Evolutionary conservation across 2,113 vertebrate genomes (phyloP).

Genomic region (Eulemur rufifrons): DNA sequence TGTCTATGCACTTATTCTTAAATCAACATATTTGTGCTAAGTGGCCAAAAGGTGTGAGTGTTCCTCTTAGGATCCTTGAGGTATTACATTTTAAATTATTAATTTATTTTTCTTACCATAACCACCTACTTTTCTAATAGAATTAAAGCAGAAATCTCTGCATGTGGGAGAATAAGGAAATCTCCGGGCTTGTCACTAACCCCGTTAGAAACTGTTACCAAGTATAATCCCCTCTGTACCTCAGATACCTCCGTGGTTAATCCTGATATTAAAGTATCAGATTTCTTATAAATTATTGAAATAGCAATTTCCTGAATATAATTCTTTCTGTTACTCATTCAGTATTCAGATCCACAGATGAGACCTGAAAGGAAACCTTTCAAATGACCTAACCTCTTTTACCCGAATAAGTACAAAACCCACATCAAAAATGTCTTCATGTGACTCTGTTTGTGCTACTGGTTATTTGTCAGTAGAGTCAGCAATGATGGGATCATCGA

Average conservation of each 20-base stretch:
- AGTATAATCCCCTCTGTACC: background rate
- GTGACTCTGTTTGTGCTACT: background rate
- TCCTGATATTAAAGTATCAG: background rate
- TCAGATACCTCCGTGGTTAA: background rate
- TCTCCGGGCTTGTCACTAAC: background rate
- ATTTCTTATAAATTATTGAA: slow-evolving; percentile 21
- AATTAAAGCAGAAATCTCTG: background rate
- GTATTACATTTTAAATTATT: background rate
- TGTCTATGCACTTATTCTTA: background rate
- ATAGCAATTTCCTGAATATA: background rate
- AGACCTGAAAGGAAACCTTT: background rate
- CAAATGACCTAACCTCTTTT: background rate
- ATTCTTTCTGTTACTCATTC: background rate
- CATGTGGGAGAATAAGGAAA: background rate
- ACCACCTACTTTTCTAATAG: background rate
- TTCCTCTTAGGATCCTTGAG: background rate
- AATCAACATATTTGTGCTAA: background rate
- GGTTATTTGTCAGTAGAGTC: background rate
- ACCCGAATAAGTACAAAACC: slow-evolving; percentile 1
- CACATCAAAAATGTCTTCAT: background rate
- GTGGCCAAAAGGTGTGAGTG: background rate
- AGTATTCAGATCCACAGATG: background rate
- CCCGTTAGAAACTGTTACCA: background rate
- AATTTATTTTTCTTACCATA: background rate
- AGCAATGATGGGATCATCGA: background rate